Conservation (phyloP, 1,140 invertebrate species). For the Homalodisca vitripennis region DNA sequence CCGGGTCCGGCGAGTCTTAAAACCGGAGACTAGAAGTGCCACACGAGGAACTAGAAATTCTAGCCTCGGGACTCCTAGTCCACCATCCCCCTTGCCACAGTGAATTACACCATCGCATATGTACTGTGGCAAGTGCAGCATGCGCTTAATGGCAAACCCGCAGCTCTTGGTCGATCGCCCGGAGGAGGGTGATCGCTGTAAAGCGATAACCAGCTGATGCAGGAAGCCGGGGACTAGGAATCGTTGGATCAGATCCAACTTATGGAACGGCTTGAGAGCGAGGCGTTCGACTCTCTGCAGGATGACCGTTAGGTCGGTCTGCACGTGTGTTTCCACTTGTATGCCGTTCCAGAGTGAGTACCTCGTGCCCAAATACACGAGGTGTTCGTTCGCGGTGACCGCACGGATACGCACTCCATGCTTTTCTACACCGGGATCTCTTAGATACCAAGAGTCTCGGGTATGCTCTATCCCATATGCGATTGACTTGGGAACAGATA, state of each 20-base stretch:
- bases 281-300: slow-evolving; percentile 7
- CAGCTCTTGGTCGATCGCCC: not conserved
- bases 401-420: slow-evolving; percentile 6
- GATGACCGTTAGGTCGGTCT: not conserved
- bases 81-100: slow-evolving; percentile 15
- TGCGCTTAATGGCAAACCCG: not conserved
- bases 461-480: slow-evolving; percentile 16
- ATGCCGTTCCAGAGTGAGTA: slow-evolving; percentile 5
- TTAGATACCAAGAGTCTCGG: slow-evolving; percentile 26
- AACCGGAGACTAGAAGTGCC: not conserved
- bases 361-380: slow-evolving; percentile 38
- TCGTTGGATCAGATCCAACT: slow-evolving; percentile 2
- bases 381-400: not conserved
- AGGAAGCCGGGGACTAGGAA: slow-evolving; percentile 25
- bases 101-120: slow-evolving; percentile 25
- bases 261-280: slow-evolving; percentile 28
- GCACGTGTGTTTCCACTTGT: not conserved
- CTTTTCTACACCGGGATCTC: slow-evolving; percentile 10
- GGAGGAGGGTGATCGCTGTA: not conserved
- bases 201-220: not conserved
- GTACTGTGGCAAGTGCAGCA: slow-evolving; percentile 18
- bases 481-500: slow-evolving; percentile 26
- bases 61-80: slow-evolving; percentile 16
- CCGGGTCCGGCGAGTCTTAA: not conserved
- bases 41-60: not conserved